Evolutionary conservation across 2,797 vertebrate species (phyloP), one percentile per base, ranked within the genome.

Genomic region (Hypotaenidia philippensis): DNA sequence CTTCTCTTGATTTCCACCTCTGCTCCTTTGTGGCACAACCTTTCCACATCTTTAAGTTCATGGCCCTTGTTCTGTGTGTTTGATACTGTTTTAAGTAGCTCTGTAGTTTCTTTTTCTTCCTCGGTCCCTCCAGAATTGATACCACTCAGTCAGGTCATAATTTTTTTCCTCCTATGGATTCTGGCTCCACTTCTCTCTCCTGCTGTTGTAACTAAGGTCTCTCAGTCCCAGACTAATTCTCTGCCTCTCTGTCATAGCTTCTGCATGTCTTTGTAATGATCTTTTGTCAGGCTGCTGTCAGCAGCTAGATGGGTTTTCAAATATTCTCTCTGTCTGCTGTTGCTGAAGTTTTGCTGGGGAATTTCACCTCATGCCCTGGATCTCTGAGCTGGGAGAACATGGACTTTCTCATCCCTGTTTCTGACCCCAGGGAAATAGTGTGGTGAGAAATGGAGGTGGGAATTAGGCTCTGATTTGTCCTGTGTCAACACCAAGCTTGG

Each of bases 1-100:
- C 90, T 96, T 93, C 90, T 88, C 87, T 97, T 92, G 92, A 93
- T 96, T 97, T 97, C 94, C 78, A 87, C 81, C 65, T 93, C 91
- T 88, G 75, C 68, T 96, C 90, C 64, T 84, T 80, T 87, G 96
- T 89, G 84, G 52, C 57, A 26, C 90, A 93, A 86, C 70, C 69
- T 95, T 96, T 94, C 86, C 57, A 82, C 64, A 91, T 87, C 70
- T 94, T 95, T 83, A 89, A 93, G 78, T 32, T 53, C 25, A 22
- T 64, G 79, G 79, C 83, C 94, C 44, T 82, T 57, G 32, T 90
- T 92, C 94, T 91, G 87, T 94, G 70, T 81, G 81, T 90, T 83
- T 93, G 94, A 95, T 95, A 88, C 19, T 57, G 60, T 82, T 90
- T 93, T 84, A 82, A 95, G 60, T 27, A 77, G 53, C 80, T 95